Conservation (phyloP, 2,888 invertebrate species). For the Hipparchia sbordonii region DNA sequence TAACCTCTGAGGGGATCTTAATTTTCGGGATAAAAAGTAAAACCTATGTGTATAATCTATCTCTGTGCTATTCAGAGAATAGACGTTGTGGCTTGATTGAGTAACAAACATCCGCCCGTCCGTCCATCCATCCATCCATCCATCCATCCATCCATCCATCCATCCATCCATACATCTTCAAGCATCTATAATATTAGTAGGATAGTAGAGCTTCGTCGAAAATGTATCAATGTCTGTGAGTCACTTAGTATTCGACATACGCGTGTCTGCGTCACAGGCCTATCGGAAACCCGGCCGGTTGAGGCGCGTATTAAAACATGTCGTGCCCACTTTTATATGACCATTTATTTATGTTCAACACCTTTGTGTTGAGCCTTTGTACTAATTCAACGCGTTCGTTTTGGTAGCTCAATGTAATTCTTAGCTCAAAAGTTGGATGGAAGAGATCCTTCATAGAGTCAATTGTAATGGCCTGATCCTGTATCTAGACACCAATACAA, state of each 20-base stretch:
- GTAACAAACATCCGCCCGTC: no score
- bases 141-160: no score
- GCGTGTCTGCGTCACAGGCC: constrained; percentile 69
- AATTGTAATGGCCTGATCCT: not conserved
- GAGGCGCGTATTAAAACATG: constrained; percentile 66
- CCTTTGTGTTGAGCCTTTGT: constrained; percentile 26
- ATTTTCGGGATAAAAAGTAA: no score
- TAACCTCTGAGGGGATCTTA: no score
- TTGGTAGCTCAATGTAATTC: constrained; percentile 1
- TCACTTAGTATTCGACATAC: constrained; percentile 68
- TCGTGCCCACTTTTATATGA: constrained; percentile 44
- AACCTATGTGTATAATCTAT: no score
- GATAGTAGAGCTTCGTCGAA: not conserved
- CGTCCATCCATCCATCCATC: no score
- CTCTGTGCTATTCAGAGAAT: no score
- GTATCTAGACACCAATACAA: not conserved
- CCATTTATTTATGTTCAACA: constrained; percentile 23
- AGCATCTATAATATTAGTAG: no score
- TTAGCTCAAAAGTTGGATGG: not conserved
- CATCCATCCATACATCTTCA: no score
- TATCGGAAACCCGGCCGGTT: constrained; percentile 78
- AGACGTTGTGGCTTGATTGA: no score
- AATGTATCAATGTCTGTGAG: constrained; percentile 37
- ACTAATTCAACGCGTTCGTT: constrained; percentile 2
- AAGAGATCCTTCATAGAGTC: not conserved